Percentiles rank a stretch among this genome's conserved stretches.
Conservation (phyloP, 2,888 invertebrate genomes). For the Lycocerus yunnanus region DNA sequence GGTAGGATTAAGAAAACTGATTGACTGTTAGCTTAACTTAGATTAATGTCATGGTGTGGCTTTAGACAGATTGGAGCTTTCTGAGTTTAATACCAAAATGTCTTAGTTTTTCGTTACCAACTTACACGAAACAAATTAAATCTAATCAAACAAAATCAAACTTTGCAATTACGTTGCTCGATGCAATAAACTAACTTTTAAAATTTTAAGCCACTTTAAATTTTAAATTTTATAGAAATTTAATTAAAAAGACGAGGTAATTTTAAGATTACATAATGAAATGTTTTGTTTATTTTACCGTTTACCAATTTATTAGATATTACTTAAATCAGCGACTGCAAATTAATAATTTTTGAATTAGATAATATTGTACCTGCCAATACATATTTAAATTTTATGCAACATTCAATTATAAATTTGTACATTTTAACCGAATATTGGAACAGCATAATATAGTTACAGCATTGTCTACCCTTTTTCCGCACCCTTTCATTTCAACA, state of each 20-base stretch:
- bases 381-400: neutral
- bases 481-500: neutral
- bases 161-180: neutral
- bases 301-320: no score
- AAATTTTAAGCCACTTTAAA: neutral
- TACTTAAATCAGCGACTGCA: no score
- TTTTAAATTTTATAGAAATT: neutral
- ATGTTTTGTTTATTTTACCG: no score
- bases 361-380: neutral
- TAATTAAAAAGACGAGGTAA: no score
- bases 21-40: slow-evolving; percentile 4
- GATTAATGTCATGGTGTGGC: slow-evolving; percentile 6
- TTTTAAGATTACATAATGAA: no score
- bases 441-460: neutral
- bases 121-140: slow-evolving; percentile 18
- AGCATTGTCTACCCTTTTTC: neutral
- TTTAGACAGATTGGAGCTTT: slow-evolving; percentile 13
- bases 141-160: neutral
- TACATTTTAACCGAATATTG: neutral
- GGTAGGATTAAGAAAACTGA: slow-evolving; percentile 10
- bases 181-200: neutral
- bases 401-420: neutral
- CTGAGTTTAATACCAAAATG: slow-evolving; percentile 8
- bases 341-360: no score
- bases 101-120: slow-evolving; percentile 7